Conservation (phyloP, 2,888 invertebrate genomes). For the Pyrrhia umbra region DNA sequence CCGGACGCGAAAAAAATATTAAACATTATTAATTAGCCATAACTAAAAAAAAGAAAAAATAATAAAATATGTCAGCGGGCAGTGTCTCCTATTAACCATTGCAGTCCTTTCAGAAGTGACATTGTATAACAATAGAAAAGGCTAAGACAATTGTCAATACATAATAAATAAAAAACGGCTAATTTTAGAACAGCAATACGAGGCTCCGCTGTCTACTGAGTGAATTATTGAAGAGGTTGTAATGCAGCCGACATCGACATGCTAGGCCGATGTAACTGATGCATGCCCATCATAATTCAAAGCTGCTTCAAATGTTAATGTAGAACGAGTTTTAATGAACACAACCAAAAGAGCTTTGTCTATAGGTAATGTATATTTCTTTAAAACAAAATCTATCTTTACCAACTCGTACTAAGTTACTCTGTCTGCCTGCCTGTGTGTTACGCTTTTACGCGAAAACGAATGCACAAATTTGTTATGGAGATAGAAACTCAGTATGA, state of each 20-base stretch:
- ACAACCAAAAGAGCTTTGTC: neutral
- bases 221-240: slow-evolving; percentile 46
- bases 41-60: too few relatives aligned
- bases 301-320: slow-evolving; percentile 21
- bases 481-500: too few relatives aligned
- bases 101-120: neutral
- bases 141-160: neutral
- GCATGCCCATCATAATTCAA: slow-evolving; percentile 12
- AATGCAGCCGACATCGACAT: slow-evolving; percentile 20
- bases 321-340: neutral
- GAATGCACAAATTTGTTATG: too few relatives aligned
- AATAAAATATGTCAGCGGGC: too few relatives aligned
- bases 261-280: slow-evolving; percentile 10
- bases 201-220: neutral
- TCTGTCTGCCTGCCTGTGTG: too few relatives aligned
- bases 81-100: too few relatives aligned
- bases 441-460: too few relatives aligned
- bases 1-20: too few relatives aligned
- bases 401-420: too few relatives aligned
- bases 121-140: neutral
- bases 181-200: slow-evolving; percentile 21
- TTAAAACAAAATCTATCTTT: too few relatives aligned
- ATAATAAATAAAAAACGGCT: slow-evolving; percentile 11
- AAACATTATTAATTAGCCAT: too few relatives aligned
- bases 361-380: neutral